Evolutionary conservation across 2,797 vertebrate species (phyloP).

Genomic region (Poecilia gillii): DNA sequence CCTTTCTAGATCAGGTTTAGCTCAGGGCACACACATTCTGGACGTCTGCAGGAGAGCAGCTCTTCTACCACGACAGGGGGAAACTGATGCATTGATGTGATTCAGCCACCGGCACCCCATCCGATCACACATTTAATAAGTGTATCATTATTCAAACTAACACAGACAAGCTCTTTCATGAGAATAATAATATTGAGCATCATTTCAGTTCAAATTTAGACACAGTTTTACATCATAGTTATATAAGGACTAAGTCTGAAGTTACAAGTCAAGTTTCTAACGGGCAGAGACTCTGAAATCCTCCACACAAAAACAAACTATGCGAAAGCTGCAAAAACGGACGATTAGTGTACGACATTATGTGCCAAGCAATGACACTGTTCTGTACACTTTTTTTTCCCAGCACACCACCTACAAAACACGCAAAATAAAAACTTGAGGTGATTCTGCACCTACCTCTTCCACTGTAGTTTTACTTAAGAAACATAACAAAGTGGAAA

Average conservation of each 20-base stretch:
- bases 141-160: conserved; percentile 35
- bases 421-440: neutral
- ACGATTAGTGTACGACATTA: neutral
- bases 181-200: neutral
- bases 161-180: neutral
- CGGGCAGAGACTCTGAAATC: neutral
- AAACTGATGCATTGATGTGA: conserved; percentile 69
- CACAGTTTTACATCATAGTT: neutral
- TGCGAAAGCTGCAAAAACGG: neutral
- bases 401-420: neutral
- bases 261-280: neutral
- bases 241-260: neutral
- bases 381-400: neutral
- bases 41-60: conserved; percentile 62
- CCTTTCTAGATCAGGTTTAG: conserved; percentile 90
- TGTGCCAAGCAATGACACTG: neutral
- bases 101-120: conserved; percentile 43
- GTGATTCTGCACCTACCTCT: neutral
- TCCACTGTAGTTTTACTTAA: neutral
- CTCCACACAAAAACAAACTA: neutral
- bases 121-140: conserved; percentile 62
- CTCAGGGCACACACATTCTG: conserved; percentile 81
- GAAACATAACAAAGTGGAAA: neutral
- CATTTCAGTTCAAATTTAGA: neutral
- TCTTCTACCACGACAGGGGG: conserved; percentile 51